Evolutionary conservation across 2,113 vertebrate genomes (phyloP).

Genomic region (Sorex fumeus): DNA sequence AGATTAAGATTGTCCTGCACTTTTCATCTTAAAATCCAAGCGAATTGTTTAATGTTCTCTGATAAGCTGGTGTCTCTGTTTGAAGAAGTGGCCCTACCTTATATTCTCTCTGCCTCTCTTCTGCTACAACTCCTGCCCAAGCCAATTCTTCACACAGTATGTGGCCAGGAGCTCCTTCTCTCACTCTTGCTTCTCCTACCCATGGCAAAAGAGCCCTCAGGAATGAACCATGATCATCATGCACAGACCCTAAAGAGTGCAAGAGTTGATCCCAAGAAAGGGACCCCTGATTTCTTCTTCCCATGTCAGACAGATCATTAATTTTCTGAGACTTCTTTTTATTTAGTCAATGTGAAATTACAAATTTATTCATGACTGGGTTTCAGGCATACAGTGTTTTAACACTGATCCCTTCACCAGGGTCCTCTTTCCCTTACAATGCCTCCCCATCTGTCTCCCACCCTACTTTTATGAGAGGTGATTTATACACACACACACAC

Average conservation of each 20-base stretch:
- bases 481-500: too few species aligned
- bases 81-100: neutral
- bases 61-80: neutral
- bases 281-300: too few species aligned
- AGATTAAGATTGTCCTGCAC: neutral
- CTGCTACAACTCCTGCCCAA: neutral
- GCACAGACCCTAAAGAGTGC: neutral
- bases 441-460: too few species aligned
- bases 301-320: neutral
- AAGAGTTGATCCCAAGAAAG: neutral
- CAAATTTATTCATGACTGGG: too few species aligned
- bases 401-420: too few species aligned
- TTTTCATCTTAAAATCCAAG: conserved; percentile 39
- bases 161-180: neutral
- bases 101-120: neutral
- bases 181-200: neutral
- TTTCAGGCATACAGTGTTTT: too few species aligned
- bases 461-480: too few species aligned
- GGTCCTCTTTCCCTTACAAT: too few species aligned
- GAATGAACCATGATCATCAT: neutral
- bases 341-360: too few species aligned
- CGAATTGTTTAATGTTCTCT: neutral
- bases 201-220: neutral
- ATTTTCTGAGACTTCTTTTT: too few species aligned
- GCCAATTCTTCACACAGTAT: neutral